Percentiles rank a stretch among this genome's conserved stretches.
Evolutionary conservation across 2,113 vertebrate genomes (phyloP).

Genomic region (Cavia aperea): DNA sequence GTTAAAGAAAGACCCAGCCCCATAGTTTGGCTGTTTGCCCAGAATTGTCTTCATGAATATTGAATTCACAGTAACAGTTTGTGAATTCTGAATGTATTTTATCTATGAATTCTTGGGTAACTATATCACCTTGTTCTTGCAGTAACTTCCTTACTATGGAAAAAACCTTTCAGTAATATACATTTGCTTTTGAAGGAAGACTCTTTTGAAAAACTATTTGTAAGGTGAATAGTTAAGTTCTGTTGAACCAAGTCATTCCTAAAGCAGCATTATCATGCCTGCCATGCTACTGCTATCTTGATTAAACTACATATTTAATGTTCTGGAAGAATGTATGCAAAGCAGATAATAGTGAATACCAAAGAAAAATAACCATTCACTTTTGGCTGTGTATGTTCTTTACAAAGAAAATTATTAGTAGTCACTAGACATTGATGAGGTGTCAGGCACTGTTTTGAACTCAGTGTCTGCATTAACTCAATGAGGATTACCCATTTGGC

Average conservation of each 20-base stretch:
- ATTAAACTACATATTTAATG: background rate
- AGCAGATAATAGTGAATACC: background rate
- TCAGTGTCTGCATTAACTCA: background rate
- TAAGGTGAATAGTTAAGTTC: background rate
- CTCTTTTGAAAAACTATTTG: background rate
- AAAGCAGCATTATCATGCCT: background rate
- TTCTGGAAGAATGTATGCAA: background rate
- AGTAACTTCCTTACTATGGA: background rate
- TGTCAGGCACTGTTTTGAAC: background rate
- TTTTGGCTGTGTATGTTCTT: background rate
- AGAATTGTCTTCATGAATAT: slow-evolving; percentile 37
- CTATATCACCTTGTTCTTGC: background rate
- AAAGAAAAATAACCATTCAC: background rate
- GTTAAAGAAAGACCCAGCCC: background rate
- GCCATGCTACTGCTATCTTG: background rate
- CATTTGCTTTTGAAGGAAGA: slow-evolving; percentile 54
- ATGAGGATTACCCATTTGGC: background rate
- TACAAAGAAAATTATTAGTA: background rate
- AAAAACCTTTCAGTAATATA: slow-evolving; percentile 42
- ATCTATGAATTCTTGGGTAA: slow-evolving; percentile 36
- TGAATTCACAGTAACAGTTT: slow-evolving; percentile 38
- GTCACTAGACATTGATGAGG: background rate
- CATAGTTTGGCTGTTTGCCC: slow-evolving; percentile 20
- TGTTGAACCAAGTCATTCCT: background rate
- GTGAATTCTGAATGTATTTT: background rate